A percentile compares a stretch with the other conserved stretches of the same genome.
These are phyloP conservation scores for Meiosimyza decipiens DNA, from an alignment of 2,888 invertebrate species.

Conservation along the genomic window DNA sequence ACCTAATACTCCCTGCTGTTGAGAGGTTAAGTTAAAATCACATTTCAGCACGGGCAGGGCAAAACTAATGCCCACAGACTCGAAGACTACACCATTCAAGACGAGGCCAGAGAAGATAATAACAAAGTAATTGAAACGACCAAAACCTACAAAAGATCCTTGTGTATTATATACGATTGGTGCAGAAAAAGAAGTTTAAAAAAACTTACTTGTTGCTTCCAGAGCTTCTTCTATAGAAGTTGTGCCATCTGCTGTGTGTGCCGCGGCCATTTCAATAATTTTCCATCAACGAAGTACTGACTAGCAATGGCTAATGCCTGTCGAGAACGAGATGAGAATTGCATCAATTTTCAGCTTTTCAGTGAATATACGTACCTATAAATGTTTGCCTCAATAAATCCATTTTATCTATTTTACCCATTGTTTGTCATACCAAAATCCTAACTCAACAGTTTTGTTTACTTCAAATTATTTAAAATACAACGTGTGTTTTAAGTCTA, in stretches of 20 bases:
- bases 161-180: background rate
- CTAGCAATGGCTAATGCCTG: no score
- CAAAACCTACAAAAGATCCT: slow-evolving; percentile 63
- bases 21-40: slow-evolving; percentile 63
- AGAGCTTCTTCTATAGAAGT: slow-evolving; percentile 46
- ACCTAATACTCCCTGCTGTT: slow-evolving; percentile 64
- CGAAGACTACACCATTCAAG: slow-evolving; percentile 66
- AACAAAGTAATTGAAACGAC: slow-evolving; percentile 68
- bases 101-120: slow-evolving; percentile 68
- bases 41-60: slow-evolving; percentile 69
- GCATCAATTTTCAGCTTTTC: no score
- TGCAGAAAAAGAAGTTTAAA: background rate
- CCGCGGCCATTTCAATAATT: slow-evolving; percentile 30
- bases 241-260: slow-evolving; percentile 2
- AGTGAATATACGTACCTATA: no score
- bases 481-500: no score
- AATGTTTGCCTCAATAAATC: no score
- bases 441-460: no score
- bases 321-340: no score
- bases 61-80: slow-evolving; percentile 68
- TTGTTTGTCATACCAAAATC: no score
- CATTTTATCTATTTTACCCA: no score
- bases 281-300: no score
- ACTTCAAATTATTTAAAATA: no score
- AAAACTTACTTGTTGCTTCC: slow-evolving; percentile 43